Percentiles rank a stretch among this genome's conserved stretches.
Conservation (phyloP, 2,888 invertebrate genomes). For the Timandra comae region DNA sequence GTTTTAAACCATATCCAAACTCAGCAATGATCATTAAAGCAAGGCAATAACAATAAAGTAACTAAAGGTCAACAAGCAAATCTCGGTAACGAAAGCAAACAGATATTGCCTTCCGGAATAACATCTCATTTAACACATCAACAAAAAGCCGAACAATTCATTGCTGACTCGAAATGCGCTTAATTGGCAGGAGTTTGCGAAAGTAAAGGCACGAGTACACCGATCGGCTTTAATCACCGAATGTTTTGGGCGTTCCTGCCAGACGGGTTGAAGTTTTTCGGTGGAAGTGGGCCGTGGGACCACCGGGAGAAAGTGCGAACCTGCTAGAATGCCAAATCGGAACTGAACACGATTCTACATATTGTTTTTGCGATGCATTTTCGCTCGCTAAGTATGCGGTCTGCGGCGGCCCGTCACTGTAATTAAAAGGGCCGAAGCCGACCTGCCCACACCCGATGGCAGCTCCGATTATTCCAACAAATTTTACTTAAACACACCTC, state of each 20-base stretch:
- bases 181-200: slow-evolving; percentile 58
- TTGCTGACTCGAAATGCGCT: slow-evolving; percentile 22
- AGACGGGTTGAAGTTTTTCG: slow-evolving; percentile 44
- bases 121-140: slow-evolving; percentile 30
- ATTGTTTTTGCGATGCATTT: slow-evolving; percentile 50
- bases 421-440: slow-evolving; percentile 55
- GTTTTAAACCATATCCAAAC: no score
- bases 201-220: slow-evolving; percentile 54
- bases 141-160: slow-evolving; percentile 29
- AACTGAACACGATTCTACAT: slow-evolving; percentile 40
- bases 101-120: slow-evolving; percentile 19
- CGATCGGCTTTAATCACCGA: slow-evolving; percentile 60
- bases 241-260: slow-evolving; percentile 67
- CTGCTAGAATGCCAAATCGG: slow-evolving; percentile 39
- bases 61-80: slow-evolving; percentile 17
- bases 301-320: slow-evolving; percentile 62
- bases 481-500: slow-evolving; percentile 1
- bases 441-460: slow-evolving; percentile 12
- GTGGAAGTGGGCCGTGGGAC: slow-evolving; percentile 66
- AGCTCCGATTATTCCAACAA: slow-evolving; percentile 5
- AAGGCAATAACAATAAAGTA: slow-evolving; percentile 4
- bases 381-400: slow-evolving; percentile 48
- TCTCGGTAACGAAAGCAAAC: slow-evolving; percentile 14
- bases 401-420: slow-evolving; percentile 17
- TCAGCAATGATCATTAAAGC: background rate